Evolutionary conservation across 2,113 vertebrate genomes (phyloP).

Genomic region (Psittacus erithacus): DNA sequence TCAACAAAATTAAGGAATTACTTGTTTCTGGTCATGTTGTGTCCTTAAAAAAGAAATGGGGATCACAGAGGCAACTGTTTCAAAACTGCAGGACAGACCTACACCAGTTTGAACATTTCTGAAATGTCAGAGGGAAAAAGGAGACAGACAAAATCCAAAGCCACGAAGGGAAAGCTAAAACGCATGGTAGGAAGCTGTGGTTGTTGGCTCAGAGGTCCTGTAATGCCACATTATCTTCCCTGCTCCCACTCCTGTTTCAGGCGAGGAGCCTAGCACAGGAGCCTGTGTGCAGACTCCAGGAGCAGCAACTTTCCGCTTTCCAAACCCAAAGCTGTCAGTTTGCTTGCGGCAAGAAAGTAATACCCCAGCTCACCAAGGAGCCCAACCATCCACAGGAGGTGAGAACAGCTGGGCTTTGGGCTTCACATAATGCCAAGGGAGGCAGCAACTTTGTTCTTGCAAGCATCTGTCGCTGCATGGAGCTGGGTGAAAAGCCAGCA

Average conservation of each 20-base stretch:
- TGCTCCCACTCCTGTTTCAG: neutral
- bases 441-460: neutral
- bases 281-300: neutral
- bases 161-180: slow-evolving; percentile 21
- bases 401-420: neutral
- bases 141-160: slow-evolving; percentile 38
- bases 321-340: neutral
- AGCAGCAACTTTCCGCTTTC: neutral
- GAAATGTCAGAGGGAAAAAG: slow-evolving; percentile 41
- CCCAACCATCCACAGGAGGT: neutral
- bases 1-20: neutral
- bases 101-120: neutral
- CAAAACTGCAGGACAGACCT: slow-evolving; percentile 1
- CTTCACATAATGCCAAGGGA: neutral
- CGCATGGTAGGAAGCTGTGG: slow-evolving; percentile 28
- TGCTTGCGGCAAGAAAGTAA: neutral
- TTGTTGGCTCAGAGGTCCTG: slow-evolving; percentile 47
- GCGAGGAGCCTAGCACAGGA: neutral
- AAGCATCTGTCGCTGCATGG: neutral
- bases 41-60: neutral
- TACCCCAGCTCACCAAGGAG: neutral
- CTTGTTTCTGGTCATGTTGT: neutral
- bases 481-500: neutral
- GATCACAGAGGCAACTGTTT: neutral
- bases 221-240: slow-evolving; percentile 1